These are phyloP conservation scores for Diploptera punctata DNA, from an alignment of 2,888 invertebrate genomes.

Conservation along the genomic window DNA sequence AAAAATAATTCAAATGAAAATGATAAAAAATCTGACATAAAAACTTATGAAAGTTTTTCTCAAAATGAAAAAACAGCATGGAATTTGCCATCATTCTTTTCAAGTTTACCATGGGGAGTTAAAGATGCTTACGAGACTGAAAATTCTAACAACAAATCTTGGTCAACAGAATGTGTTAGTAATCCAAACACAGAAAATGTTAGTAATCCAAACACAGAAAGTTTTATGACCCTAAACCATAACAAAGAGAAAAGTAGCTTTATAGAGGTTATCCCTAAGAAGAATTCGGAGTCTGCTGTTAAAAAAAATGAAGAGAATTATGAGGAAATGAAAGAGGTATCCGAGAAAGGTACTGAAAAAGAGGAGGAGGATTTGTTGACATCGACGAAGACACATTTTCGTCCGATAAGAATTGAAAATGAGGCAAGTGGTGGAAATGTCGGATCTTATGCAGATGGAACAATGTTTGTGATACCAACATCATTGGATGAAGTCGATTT, in stretches of 20 bases:
- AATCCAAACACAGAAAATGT: background rate
- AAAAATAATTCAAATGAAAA: too few species aligned
- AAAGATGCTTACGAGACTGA: conserved; percentile 5
- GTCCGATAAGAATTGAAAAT: conserved; percentile 70
- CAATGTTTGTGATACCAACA: conserved; percentile 70
- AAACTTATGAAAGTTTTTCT: too few species aligned
- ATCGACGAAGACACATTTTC: conserved; percentile 82
- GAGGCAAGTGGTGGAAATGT: conserved; percentile 51
- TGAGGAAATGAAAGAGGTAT: background rate
- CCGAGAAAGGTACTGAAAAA: conserved; percentile 31
- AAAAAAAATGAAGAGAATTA: background rate
- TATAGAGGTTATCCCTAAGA: conserved; percentile 62
- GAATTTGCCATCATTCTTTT: conserved; percentile 32
- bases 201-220: conserved; percentile 44
- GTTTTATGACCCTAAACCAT: conserved; percentile 66
- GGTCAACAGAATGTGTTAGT: background rate
- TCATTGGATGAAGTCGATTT: conserved; percentile 69
- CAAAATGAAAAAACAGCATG: too few species aligned
- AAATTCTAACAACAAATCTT: too few species aligned
- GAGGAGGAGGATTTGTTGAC: conserved; percentile 74
- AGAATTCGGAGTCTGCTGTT: background rate
- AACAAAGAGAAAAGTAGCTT: conserved; percentile 67
- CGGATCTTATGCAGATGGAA: conserved; percentile 69
- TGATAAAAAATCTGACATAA: too few species aligned
- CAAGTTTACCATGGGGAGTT: conserved; percentile 25